phyloP scores from a whole-genome alignment of 2,888 invertebrate genomes.

The Falcaria lacertinaria region DNA sequence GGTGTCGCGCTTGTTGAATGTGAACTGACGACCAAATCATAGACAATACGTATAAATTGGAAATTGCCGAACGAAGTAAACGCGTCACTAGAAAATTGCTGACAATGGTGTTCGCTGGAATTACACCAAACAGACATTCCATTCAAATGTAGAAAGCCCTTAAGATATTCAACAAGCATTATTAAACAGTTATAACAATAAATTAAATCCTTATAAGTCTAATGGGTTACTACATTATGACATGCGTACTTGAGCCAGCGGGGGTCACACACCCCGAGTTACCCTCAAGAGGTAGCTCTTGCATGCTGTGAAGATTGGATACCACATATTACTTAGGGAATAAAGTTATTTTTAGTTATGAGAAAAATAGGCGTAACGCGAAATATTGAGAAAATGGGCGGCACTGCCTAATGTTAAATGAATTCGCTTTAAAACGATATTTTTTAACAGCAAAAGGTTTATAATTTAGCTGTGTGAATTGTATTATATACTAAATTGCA shows the following conservation, averaged over 20 bases:
- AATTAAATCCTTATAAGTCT: conserved; percentile 57
- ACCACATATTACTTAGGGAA: conserved; percentile 8
- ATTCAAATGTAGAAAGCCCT: neutral
- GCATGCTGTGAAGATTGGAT: conserved; percentile 56
- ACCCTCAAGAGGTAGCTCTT: conserved; percentile 27
- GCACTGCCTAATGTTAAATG: conserved; percentile 6
- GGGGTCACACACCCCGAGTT: conserved; percentile 38
- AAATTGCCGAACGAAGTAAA: no score
- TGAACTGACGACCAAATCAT: no score
- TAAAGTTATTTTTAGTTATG: conserved; percentile 16
- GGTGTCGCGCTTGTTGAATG: no score
- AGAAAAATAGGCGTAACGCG: conserved; percentile 32
- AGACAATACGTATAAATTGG: no score
- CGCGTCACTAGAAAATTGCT: no score
- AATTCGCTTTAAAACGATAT: conserved; percentile 8
- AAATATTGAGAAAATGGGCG: conserved; percentile 9
- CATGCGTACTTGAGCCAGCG: conserved; percentile 37
- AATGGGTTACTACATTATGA: conserved; percentile 49
- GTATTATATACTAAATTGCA: neutral
- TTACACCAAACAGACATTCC: no score
- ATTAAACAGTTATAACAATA: conserved; percentile 43
- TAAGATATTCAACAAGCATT: neutral
- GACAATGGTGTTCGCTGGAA: no score
- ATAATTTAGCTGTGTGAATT: conserved; percentile 2
- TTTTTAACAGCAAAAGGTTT: conserved; percentile 8